A percentile compares a stretch with the other conserved stretches of the same genome.
These are phyloP conservation scores for Encarsia formosa DNA, from an alignment of 2,888 invertebrate genomes.

Conservation along the genomic window DNA sequence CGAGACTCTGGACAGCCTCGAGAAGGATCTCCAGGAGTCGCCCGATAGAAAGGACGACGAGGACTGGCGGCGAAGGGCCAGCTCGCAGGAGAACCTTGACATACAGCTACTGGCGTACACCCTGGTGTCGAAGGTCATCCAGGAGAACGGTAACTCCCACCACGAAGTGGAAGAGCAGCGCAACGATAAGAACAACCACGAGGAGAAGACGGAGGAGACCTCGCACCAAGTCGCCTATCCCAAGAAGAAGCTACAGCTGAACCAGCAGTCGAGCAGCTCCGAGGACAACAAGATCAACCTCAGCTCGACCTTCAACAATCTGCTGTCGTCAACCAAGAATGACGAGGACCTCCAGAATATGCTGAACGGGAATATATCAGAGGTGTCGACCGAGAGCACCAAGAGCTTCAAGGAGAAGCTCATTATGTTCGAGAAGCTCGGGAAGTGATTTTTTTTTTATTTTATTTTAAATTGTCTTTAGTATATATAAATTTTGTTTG, in stretches of 20 bases:
- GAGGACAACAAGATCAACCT: constrained; percentile 46
- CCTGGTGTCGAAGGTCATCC: constrained; percentile 43
- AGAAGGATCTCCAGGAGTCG: constrained; percentile 38
- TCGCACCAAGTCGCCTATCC: constrained; percentile 36
- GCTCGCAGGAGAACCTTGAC: constrained; percentile 33
- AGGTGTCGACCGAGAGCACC: constrained; percentile 46
- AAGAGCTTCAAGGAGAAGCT: constrained; percentile 49
- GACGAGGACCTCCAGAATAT: constrained; percentile 49
- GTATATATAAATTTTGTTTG: too few relatives aligned
- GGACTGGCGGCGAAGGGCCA: constrained; percentile 20
- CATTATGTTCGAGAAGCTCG: constrained; percentile 50
- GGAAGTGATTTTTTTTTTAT: too few relatives aligned
- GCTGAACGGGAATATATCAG: constrained; percentile 50
- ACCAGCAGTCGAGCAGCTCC: constrained; percentile 40
- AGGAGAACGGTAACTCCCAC: constrained; percentile 45
- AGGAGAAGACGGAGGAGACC: constrained; percentile 30
- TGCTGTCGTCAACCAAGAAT: constrained; percentile 43
- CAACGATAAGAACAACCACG: constrained; percentile 30
- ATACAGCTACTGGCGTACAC: constrained; percentile 45
- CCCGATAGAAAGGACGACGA: constrained; percentile 42
- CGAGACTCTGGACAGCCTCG: constrained; percentile 47
- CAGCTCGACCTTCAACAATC: constrained; percentile 40
- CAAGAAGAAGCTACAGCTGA: constrained; percentile 40
- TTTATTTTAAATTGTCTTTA: too few relatives aligned
- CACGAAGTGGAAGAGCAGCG: too few relatives aligned